A percentile compares a stretch with the other conserved stretches of the same genome.
phyloP scores from a whole-genome alignment of 2,113 vertebrate genomes.

The Pelmatolapia mariae region DNA sequence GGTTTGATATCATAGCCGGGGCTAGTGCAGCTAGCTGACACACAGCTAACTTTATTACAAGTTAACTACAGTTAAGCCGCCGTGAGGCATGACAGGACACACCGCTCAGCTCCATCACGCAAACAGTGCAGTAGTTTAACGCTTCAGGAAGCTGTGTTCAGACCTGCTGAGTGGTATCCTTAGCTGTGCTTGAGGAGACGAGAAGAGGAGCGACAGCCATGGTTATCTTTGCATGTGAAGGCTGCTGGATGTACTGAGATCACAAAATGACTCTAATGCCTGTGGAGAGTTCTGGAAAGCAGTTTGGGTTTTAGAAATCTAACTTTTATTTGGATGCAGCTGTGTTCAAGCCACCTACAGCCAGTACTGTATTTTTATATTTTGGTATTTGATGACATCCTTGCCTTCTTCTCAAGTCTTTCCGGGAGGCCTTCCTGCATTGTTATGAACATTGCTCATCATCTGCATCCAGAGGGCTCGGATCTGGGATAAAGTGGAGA shows the following conservation, averaged over 20 bases:
- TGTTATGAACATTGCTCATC: neutral
- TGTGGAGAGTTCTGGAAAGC: neutral
- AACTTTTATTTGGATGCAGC: neutral
- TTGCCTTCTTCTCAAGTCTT: neutral
- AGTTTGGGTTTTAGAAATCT: neutral
- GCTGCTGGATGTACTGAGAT: neutral
- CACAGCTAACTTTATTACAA: neutral
- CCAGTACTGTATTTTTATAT: neutral
- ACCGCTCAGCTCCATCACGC: neutral
- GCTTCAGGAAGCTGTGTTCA: neutral
- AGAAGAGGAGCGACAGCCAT: neutral
- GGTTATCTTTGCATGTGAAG: neutral
- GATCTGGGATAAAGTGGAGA: constrained; percentile 33
- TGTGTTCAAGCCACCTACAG: neutral
- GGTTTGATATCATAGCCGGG: neutral
- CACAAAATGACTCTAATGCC: neutral
- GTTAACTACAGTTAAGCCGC: neutral
- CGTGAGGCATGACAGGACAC: neutral
- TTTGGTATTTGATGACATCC: neutral
- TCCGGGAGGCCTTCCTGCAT: neutral
- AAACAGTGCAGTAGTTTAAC: neutral
- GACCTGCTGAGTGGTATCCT: neutral
- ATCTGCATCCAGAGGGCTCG: neutral
- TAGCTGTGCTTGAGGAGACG: neutral
- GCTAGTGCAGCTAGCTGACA: constrained; percentile 18